Base-by-base conservation (phyloP, 2,888 invertebrate species). In the Thereva unica region DNA sequence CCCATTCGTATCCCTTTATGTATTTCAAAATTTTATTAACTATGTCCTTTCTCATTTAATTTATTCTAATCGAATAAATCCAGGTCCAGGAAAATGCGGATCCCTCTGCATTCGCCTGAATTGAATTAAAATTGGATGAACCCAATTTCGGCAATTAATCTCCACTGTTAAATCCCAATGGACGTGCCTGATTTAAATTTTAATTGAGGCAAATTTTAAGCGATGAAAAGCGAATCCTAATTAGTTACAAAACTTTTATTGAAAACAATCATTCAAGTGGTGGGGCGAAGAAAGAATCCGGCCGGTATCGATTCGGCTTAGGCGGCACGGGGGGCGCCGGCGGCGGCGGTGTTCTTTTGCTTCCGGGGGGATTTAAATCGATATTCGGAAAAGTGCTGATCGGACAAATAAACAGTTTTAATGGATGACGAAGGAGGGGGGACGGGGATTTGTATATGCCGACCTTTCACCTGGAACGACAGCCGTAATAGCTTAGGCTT, bases 161-260 rank as follows among this genome's bases (percentile, higher is more conserved):
- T 59, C 10, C 49, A 59, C 37, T 23, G 23, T 23, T 41, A 67
- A 52, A 61, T 53, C 67, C 54, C 45, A 10, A 44, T 45, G 67
- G 67, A 67, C 61, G 63, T 67, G 63, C n/a, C 57, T 47, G 50
- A 53, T 59, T 67, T 67, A 53, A 63, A 67, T 59, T 67, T 61
- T 54, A 61, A 63, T 67, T 67, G 12, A 47, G 41, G 63, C 47
- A 61, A 67, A 63, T 65, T 35, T 41, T 54, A 45, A 47, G 38
- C 55, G 40, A 45, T 47, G 55, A 65, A 54, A 50, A 53, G 44
- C 53, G 61, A 63, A 53, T 55, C 45, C 23, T 23, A 23, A 23
- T 23, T 23, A 23, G 23, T 23, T 23, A 23, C 23, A 23, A 23
- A 53, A 67, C 45, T 67, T 67, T 67, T 59, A 67, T 67, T 59